Percentiles rank a stretch among this genome's conserved stretches.
phyloP scores from a whole-genome alignment of 2,113 vertebrate genomes.

The Thalassoma bifasciatum region DNA sequence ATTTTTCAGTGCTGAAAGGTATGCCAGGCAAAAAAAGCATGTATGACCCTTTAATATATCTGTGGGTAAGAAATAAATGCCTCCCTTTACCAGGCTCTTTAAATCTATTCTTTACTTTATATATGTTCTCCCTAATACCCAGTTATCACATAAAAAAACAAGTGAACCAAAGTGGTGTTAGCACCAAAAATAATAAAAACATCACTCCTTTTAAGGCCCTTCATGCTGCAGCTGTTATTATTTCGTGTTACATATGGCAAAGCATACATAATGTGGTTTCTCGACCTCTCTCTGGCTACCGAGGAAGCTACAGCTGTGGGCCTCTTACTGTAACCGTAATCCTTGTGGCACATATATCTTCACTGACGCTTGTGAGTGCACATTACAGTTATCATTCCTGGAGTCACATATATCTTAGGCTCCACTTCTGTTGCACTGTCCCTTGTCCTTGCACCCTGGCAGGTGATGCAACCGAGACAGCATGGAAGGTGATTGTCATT shows the following conservation, averaged over 20 bases:
- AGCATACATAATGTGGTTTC: slow-evolving; percentile 72
- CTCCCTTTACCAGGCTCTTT: background rate
- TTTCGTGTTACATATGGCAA: slow-evolving; percentile 68
- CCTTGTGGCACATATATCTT: slow-evolving; percentile 73
- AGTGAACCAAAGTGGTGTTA: slow-evolving; percentile 15
- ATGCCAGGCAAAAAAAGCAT: slow-evolving; percentile 6
- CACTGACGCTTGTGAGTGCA: slow-evolving; percentile 62
- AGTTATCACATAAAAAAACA: slow-evolving; percentile 42
- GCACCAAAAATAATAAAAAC: slow-evolving; percentile 47
- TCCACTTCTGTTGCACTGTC: slow-evolving; percentile 29
- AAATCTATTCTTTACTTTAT: slow-evolving; percentile 4
- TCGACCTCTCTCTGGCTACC: slow-evolving; percentile 58
- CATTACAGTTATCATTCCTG: slow-evolving; percentile 76
- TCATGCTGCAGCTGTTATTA: slow-evolving; percentile 72
- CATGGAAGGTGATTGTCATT: slow-evolving; percentile 48
- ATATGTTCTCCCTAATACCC: slow-evolving; percentile 21
- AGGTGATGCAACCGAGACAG: slow-evolving; percentile 62
- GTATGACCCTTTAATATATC: slow-evolving; percentile 15
- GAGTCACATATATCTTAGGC: slow-evolving; percentile 67
- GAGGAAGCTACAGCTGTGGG: slow-evolving; percentile 76
- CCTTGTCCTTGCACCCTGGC: slow-evolving; percentile 63
- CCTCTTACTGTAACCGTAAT: slow-evolving; percentile 75
- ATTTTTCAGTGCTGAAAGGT: slow-evolving; percentile 37
- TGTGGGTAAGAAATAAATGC: slow-evolving; percentile 15
- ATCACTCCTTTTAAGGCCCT: slow-evolving; percentile 45